Evolutionary conservation across 2,888 invertebrate species (phyloP), one percentile per base, ranked within the genome.

Genomic region (Epinotia ramella): DNA sequence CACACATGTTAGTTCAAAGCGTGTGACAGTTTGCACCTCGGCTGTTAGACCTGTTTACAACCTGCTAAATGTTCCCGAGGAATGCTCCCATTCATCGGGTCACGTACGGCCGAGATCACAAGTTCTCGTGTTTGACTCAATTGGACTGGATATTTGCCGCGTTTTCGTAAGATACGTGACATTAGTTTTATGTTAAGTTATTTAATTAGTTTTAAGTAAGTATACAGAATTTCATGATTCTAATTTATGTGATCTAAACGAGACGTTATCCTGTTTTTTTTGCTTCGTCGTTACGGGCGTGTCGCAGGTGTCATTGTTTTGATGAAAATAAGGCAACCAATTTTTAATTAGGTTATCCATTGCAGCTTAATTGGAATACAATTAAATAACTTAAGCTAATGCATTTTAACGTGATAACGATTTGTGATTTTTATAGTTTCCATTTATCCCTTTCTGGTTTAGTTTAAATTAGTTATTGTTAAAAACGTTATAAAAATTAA

Each of bases 11-110:
- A n/a, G 16, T n/a, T 69, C 75, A 68, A 60, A 71, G 66, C 77
- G 72, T 78, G 86, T 85, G 91, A 88, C 86, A 89, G 86, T 89
- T 89, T 86, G 88, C 86, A 87, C 86, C 87, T 88, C 86, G 84
- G 76, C 80, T 82, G 91, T 89, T 92, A 93, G 91, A 79, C 80
- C 81, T 92, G 92, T 94, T 93, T 91, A 94, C 94, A 94, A 94
- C 94, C 93, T 94, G 93, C 90, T 82, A 82, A 82, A 84, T 84
- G 84, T 87, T 85, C 80, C 81, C 77, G 79, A 77, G 75, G 87
- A 90, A 28, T 28, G 24, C 24, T 28, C 88, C 89, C 84, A 86
- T 94, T 94, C 87, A 91, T 79, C 71, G 20, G 67, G 90, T 93
- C 94, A 94, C 94, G 94, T 94, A 83, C 90, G 84, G 9, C 44